Evolutionary conservation across 2,113 vertebrate species (phyloP).

Genomic region (Tautogolabrus adspersus): DNA sequence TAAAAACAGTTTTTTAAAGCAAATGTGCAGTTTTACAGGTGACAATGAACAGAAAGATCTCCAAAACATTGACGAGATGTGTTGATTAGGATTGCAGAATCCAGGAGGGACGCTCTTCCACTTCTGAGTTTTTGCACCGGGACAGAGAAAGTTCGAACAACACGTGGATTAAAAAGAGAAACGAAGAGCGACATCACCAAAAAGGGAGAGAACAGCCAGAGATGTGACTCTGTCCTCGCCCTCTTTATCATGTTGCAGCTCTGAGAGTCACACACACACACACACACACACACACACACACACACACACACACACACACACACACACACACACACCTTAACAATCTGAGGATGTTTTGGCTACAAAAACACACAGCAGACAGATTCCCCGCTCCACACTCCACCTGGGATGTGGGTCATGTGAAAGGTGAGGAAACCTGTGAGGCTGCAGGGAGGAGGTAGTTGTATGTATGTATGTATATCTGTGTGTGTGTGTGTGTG

Average conservation of each 20-base stretch:
- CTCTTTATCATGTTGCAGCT: background rate
- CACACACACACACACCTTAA: background rate
- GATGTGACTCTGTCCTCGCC: background rate
- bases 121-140: too few species aligned
- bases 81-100: too few species aligned
- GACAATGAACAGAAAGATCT: background rate
- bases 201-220: too few species aligned
- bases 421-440: conserved; percentile 26
- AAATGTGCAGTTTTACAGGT: background rate
- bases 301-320: too few species aligned
- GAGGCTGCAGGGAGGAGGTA: background rate
- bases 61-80: too few species aligned
- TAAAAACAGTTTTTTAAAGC: background rate
- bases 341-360: conserved; percentile 62
- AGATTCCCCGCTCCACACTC: background rate
- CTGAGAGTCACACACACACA: too few species aligned
- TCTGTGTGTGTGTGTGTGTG: conserved; percentile 18
- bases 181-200: background rate
- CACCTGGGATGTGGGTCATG: conserved; percentile 53
- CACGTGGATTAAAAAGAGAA: too few species aligned
- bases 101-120: too few species aligned
- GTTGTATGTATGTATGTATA: background rate
- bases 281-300: too few species aligned
- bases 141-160: too few species aligned
- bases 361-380: conserved; percentile 17